Evolutionary conservation across 2,888 invertebrate species (phyloP).

Genomic region (Miltochrista miniata): DNA sequence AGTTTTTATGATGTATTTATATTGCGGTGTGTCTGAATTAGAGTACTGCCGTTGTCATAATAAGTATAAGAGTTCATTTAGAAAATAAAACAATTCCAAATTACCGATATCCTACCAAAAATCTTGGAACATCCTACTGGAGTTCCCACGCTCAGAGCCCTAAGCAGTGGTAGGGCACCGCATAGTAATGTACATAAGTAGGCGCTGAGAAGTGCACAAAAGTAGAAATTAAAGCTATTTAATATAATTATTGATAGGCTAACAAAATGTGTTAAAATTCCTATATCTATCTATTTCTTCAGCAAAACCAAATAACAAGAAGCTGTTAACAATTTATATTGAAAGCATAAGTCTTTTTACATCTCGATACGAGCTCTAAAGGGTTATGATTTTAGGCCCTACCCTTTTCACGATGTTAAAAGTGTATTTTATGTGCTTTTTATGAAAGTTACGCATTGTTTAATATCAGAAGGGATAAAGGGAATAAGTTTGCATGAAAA

Average conservation of each 20-base stretch:
- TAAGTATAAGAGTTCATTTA: too few relatives aligned
- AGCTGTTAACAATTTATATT: slow-evolving; percentile 25
- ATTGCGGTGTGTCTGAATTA: background rate
- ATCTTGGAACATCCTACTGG: too few relatives aligned
- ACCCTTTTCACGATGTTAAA: slow-evolving; percentile 13
- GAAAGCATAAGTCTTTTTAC: slow-evolving; percentile 26
- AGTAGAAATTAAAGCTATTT: background rate
- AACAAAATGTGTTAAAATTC: too few relatives aligned
- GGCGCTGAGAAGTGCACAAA: too few relatives aligned
- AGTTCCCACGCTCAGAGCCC: background rate
- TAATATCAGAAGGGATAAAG: background rate
- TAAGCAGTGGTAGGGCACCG: background rate
- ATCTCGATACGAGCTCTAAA: slow-evolving; percentile 2
- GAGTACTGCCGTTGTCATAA: background rate
- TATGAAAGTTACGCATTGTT: background rate
- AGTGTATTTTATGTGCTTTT: slow-evolving; percentile 8
- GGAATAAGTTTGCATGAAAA: too few relatives aligned
- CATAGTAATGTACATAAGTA: too few relatives aligned
- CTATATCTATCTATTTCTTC: background rate
- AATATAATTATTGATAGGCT: background rate
- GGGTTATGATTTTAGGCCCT: background rate
- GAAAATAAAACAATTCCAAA: too few relatives aligned
- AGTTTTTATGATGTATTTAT: slow-evolving; percentile 15
- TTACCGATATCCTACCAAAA: too few relatives aligned
- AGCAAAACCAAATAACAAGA: background rate